Evolutionary conservation across 2,888 invertebrate genomes (phyloP).

Genomic region (Drosophila ustulata): DNA sequence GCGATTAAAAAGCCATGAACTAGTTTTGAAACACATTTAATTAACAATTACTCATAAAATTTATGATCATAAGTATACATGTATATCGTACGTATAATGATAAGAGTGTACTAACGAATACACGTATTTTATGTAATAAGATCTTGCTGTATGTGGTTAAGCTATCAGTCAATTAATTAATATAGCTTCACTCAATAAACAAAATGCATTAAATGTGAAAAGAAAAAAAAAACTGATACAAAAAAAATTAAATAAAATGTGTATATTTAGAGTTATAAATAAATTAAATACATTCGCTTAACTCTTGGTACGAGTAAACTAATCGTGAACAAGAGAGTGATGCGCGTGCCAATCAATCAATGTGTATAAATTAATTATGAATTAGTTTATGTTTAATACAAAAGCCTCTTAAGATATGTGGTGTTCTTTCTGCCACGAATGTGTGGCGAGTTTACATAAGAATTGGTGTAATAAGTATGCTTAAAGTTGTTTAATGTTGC

Average conservation of each 20-base stretch:
- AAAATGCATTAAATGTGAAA: constrained; percentile 20
- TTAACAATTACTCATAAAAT: constrained; percentile 78
- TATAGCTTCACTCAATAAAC: constrained; percentile 65
- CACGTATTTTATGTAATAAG: constrained; percentile 54
- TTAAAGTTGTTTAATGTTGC: constrained; percentile 20
- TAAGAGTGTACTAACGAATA: constrained; percentile 47
- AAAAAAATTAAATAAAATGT: neutral
- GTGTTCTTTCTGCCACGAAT: constrained; percentile 38
- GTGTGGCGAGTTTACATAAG: constrained; percentile 35
- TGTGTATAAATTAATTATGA: constrained; percentile 47
- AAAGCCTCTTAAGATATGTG: constrained; percentile 83
- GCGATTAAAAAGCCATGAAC: constrained; percentile 49
- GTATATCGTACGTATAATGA: constrained; percentile 42
- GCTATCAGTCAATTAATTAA: constrained; percentile 83
- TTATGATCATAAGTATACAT: constrained; percentile 52
- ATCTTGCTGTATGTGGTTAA: constrained; percentile 78
- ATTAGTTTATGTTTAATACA: constrained; percentile 70
- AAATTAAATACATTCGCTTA: constrained; percentile 48
- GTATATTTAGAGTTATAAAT: constrained; percentile 35
- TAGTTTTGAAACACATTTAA: constrained; percentile 75
- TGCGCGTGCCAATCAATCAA: constrained; percentile 52
- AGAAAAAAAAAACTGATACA: constrained; percentile 10
- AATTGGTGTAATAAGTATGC: constrained; percentile 21
- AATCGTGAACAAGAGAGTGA: constrained; percentile 46
- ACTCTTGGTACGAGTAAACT: constrained; percentile 41